Base-by-base conservation (phyloP, 1,140 invertebrate species). In the Musca domestica region DNA sequence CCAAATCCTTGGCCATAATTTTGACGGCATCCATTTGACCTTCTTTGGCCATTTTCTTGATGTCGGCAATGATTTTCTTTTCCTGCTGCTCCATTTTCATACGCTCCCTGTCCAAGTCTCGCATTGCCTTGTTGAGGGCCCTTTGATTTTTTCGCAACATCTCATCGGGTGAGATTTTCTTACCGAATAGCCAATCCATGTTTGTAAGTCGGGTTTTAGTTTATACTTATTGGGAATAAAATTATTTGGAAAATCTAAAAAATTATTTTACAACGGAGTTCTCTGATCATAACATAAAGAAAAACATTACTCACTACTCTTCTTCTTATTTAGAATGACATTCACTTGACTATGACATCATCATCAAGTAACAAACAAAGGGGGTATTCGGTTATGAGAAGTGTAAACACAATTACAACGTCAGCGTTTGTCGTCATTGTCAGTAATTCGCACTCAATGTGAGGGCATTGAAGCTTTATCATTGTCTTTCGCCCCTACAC, bases 11-110 rank as follows among this genome's bases (percentile, higher is more conserved):
- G 1, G 98, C 98, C 97, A 99, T 99, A 72, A 99, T 98, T 88
- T 98, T 99, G 0, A 99, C 98, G 66, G 98, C 95, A 87, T 99
- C 98, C 97, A 99, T 99, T 87, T 99, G 98, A 48, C 95, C 95
- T 81, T 98, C 93, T 83, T 99, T 99, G 2, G 98, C 98, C 85
- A 99, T 91, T 85, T 99, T 99, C 83, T 99, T 99, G 69, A 99
- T 99, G 81, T 99, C 98, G 4, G 88, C 88, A 70, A 99, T 99
- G 48, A 99, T 91, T 84, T 99, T 99, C 81, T 99, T 99, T 81
- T 99, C 98, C 80, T 99, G 96, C 72, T 96, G 93, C 83, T 99
- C 98, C 95, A 99, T 98, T 78, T 95, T 92, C 78, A 89, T 86
- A 73, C 91, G 89, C 85, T 99, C 98, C 63, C 96, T 86, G 78